Evolutionary conservation across 2,113 vertebrate genomes (phyloP).

Genomic region (Chamaea fasciata): DNA sequence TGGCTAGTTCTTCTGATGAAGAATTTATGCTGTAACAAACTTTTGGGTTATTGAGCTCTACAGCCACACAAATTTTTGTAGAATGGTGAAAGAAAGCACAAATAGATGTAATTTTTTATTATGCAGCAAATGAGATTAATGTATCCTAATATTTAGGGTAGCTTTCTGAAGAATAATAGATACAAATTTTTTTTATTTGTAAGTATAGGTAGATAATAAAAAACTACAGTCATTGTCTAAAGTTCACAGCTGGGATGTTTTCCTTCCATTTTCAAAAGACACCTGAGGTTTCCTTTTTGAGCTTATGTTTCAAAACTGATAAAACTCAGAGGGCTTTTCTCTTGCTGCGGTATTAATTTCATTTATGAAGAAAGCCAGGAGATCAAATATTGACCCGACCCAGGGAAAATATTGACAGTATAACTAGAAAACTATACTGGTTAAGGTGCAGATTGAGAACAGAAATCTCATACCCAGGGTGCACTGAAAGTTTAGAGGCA

Average conservation of each 20-base stretch:
- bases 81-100: not conserved
- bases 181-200: not conserved
- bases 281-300: not conserved
- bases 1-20: not conserved
- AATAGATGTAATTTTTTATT: rapidly evolving
- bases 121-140: not conserved
- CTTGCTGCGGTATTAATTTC: not conserved
- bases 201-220: not conserved
- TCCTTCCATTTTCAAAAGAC: not conserved
- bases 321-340: not conserved
- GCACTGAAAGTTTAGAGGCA: not conserved
- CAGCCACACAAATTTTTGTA: not conserved
- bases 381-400: conserved; percentile 31
- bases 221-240: not conserved
- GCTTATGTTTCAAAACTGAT: not conserved
- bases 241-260: not conserved
- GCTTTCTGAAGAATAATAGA: not conserved
- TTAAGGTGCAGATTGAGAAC: not conserved
- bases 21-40: not conserved
- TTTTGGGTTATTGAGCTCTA: not conserved
- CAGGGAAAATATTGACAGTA: conserved; percentile 25
- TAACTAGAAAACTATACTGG: not conserved
- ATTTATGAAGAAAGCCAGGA: not conserved
- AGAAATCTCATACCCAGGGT: not conserved
- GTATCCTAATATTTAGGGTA: not conserved